Evolutionary conservation across 2,888 invertebrate species (phyloP), one percentile per base, ranked within the genome.

Genomic region (Autographa gamma): DNA sequence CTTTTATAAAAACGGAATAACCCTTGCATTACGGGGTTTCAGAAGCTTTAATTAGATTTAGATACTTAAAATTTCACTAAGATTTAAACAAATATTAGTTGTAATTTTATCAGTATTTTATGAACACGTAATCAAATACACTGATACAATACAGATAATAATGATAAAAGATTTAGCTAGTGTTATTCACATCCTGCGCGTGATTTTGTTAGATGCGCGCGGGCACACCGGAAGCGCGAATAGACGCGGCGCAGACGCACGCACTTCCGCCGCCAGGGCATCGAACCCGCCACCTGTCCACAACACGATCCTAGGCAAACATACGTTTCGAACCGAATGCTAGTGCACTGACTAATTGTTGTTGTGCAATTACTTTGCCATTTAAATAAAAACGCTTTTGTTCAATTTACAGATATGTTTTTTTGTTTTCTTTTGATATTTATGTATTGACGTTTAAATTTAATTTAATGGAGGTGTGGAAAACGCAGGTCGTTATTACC

Each of bases 161-260:
- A 76, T 80, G 70, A 70, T 81, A 76, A 78, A 79, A 73, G 71
- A 77, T 84, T 81, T 85, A 80, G 86, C 79, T 76, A 77, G 76
- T 74, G 72, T 77, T 85, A 77, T 85, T 82, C 80, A 85, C 65
- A 72, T 85, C 80, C 81, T 83, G 82, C 80, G 73, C 81, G 86
- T 86, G 87, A 88, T 89, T 90, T 89, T 82, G 82, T 84, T 86
- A 88, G 88, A 88, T 88, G 91, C 89, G 88, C 89, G 85, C 82
- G 85, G 83, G 88, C 88, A 84, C 89, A 88, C 88, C 93, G 95
- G 95, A 95, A 94, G 91, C 90, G 94, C 93, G 92, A 92, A 95
- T 93, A 95, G 95, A 95, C 95, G 92, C 88, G 90, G 87, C 91
- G 90, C 91, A 95, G 95, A 95, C 95, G 91, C 93, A 95, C 94